Base-by-base conservation (phyloP, 1,140 invertebrate species). In the Drosophila orena region DNA sequence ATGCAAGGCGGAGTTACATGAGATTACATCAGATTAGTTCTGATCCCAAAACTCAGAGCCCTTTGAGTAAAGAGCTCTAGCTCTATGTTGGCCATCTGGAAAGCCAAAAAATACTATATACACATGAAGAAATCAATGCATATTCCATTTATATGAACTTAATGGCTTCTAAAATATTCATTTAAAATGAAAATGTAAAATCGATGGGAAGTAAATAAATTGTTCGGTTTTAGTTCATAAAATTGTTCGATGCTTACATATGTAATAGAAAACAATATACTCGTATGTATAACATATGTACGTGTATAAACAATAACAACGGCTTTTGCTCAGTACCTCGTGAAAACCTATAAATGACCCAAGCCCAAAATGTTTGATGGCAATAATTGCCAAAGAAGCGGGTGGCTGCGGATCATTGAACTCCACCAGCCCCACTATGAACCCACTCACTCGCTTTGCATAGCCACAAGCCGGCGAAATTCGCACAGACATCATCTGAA, bases 401-500 rank as follows among this genome's bases (percentile, higher is more conserved):
- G 62, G 62, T 47, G 61, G 44, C n/a, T 54, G 38, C 43, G 43
- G 83, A 89, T 88, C 83, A 88, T 89, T 88, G 83, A 88, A 88
- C 83, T 76, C 81, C 46, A 37, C 22, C 40, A 65, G 52, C n/a
- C 52, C 42, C n/a, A 46, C 40, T 56, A 17, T 58, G 58, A 65
- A 38, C 46, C 72, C 81, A 75, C 72, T 65, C 73, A 81, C 58
- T 77, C 68, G 73, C 73, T 85, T 77, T 86, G 80, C 80, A 83
- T 71, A 70, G 75, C 69, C 40, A 58, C 53, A 66, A 47, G 40
- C 43, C 38, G n/a, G 15, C 40, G 30, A 75, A 79, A 70, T 81
- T 86, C 74, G 81, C 81, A 81, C 79, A 83, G 62, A 76, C 64
- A 58, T 59, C 60, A 44, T 42, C 40, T 34, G 27, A 71, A 77